A percentile compares a stretch with the other conserved stretches of the same genome.
Conservation (phyloP, 2,888 invertebrate genomes). For the Orthosia gothica region DNA sequence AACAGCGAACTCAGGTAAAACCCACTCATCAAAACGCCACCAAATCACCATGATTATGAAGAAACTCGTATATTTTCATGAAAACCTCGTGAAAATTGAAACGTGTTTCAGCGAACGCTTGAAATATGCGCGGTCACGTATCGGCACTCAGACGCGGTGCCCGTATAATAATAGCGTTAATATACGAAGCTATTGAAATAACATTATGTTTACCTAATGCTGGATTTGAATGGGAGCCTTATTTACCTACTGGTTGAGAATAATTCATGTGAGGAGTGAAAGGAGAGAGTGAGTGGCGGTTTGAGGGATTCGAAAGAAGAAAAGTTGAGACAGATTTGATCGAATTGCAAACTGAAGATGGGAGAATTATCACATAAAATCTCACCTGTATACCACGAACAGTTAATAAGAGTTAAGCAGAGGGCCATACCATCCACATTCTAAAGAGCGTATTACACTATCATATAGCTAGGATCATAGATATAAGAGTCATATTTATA, state of each 20-base stretch:
- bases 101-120: conserved; percentile 58
- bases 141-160: conserved; percentile 71
- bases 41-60: conserved; percentile 60
- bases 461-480: no score
- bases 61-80: conserved; percentile 57
- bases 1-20: conserved; percentile 38
- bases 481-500: no score
- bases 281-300: conserved; percentile 23
- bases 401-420: no score
- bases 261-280: conserved; percentile 47
- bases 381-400: no score
- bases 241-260: conserved; percentile 53
- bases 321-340: background rate
- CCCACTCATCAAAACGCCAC: conserved; percentile 51
- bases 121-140: conserved; percentile 77
- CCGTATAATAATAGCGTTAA: conserved; percentile 68
- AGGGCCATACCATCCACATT: no score
- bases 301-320: background rate
- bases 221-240: conserved; percentile 54
- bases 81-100: conserved; percentile 73
- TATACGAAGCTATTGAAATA: conserved; percentile 66
- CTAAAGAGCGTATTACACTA: no score
- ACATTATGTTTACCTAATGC: conserved; percentile 61
- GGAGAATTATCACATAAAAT: background rate
- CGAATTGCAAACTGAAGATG: background rate